phyloP scores from a whole-genome alignment of 2,888 invertebrate genomes.

The Cosmopolites sordidus region DNA sequence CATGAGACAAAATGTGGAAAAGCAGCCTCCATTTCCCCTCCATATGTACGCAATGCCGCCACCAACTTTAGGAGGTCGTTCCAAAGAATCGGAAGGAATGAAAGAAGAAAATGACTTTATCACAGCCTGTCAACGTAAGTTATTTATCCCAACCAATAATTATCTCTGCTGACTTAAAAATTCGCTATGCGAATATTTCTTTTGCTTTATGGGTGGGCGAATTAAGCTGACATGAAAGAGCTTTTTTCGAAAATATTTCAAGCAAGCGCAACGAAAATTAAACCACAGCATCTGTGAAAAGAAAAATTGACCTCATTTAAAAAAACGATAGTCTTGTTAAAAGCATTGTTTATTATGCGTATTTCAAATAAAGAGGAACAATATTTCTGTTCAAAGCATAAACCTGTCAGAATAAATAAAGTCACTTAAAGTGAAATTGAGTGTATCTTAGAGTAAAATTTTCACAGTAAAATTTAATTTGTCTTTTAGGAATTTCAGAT shows the following conservation, averaged over 20 bases:
- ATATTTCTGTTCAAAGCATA: constrained; percentile 7
- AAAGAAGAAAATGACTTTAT: constrained; percentile 63
- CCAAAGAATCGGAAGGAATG: constrained; percentile 42
- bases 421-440: constrained; percentile 6
- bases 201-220: neutral
- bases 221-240: neutral
- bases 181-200: no score
- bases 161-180: no score
- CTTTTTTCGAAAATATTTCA: neutral
- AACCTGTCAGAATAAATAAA: constrained; percentile 4
- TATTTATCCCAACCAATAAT: neutral
- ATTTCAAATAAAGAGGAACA: constrained; percentile 3
- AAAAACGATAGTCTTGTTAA: constrained; percentile 9
- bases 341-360: constrained; percentile 6
- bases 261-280: neutral
- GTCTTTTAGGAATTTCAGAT: constrained; percentile 17
- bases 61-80: constrained; percentile 37
- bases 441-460: constrained; percentile 11
- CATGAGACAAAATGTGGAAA: constrained; percentile 38
- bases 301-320: neutral
- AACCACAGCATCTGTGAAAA: neutral
- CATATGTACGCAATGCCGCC: constrained; percentile 48
- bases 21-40: constrained; percentile 42
- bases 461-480: constrained; percentile 18
- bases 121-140: constrained; percentile 57